Evolutionary conservation across 2,797 vertebrate genomes (phyloP).

Genomic region (Peromyscus eremicus): DNA sequence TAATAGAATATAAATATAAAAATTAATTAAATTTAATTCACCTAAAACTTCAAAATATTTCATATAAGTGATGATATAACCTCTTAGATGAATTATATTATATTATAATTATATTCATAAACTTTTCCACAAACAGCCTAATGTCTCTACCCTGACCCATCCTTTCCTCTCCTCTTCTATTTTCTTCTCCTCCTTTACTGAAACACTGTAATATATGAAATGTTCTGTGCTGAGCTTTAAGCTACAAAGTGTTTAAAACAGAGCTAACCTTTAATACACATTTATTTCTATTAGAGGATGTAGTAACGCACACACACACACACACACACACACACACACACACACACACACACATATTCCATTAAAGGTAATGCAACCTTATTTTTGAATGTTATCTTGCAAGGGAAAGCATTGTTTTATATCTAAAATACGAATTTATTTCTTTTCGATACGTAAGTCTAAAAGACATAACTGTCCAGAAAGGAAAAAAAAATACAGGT

Average conservation of each 20-base stretch:
- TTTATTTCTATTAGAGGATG: not conserved
- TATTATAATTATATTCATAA: not conserved
- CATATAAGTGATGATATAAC: not conserved
- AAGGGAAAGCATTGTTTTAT: not conserved
- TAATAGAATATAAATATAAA: not conserved
- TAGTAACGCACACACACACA: not conserved
- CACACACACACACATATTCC: too few species aligned
- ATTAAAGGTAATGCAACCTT: not conserved
- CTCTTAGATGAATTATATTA: not conserved
- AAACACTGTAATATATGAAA: not conserved
- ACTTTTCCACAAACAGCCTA: not conserved
- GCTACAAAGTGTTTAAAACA: not conserved
- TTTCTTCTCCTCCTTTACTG: not conserved
- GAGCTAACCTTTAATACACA: not conserved
- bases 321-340: not conserved
- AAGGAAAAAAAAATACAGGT: constrained; percentile 6
- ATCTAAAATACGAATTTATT: constrained; percentile 30
- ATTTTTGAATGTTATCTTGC: constrained; percentile 19
- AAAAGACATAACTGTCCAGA: not conserved
- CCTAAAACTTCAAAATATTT: not conserved
- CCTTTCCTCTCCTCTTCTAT: not conserved
- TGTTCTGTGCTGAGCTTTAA: not conserved
- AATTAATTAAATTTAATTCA: constrained; percentile 11
- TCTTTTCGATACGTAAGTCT: not conserved
- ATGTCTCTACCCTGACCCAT: not conserved